Percentiles rank a stretch among this genome's conserved stretches.
Conservation (phyloP, 2,888 invertebrate genomes). For the Mythimna ferrago region DNA sequence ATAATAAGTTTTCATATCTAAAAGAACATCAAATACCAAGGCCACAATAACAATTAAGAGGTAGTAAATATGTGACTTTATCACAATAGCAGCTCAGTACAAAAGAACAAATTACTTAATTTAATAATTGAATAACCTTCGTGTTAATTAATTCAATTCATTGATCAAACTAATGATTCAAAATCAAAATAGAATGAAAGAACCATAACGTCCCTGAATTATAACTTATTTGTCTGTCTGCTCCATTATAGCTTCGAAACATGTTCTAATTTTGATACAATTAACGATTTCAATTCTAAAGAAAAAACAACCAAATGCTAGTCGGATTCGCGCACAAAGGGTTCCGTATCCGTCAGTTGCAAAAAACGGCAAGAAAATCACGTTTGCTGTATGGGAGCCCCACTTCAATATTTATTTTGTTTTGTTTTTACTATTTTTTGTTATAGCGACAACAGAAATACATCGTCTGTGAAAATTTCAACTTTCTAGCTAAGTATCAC, state of each 20-base stretch:
- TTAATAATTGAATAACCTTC: constrained; percentile 21
- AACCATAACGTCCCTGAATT: constrained; percentile 22
- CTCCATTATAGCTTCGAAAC: constrained; percentile 7
- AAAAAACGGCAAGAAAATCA: no score
- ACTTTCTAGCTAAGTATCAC: no score
- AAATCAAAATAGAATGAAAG: neutral
- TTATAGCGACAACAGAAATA: no score
- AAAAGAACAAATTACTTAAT: constrained; percentile 26
- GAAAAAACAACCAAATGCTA: no score
- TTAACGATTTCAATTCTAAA: neutral
- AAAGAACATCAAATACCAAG: constrained; percentile 6
- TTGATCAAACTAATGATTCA: constrained; percentile 16
- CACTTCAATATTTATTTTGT: no score
- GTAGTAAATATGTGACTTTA: constrained; percentile 6
- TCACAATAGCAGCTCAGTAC: constrained; percentile 6
- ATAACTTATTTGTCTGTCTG: constrained; percentile 19
- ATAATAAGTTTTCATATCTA: neutral
- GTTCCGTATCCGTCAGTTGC: no score
- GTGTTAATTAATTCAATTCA: constrained; percentile 35
- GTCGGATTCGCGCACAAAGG: no score
- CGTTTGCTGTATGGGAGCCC: no score
- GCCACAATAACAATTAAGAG: constrained; percentile 6
- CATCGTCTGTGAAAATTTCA: no score
- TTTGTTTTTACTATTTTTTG: no score
- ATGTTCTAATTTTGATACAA: constrained; percentile 24